These are phyloP conservation scores for Dromas ardeola DNA, from an alignment of 2,113 vertebrate genomes.

Conservation along the genomic window DNA sequence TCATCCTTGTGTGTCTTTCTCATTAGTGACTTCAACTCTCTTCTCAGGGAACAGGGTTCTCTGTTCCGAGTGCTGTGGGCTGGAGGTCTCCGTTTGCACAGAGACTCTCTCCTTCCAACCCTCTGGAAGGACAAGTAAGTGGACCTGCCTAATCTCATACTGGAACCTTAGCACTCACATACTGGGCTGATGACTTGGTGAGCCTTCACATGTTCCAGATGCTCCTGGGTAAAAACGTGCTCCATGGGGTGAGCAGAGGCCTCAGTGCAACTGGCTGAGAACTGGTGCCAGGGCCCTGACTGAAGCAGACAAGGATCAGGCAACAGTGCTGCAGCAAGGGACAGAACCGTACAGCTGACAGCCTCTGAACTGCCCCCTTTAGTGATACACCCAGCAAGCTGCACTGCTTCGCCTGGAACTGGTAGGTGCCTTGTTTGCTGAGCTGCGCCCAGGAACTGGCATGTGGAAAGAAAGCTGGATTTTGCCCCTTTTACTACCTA, in stretches of 20 bases:
- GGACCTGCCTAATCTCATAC: not conserved
- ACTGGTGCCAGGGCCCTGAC: not conserved
- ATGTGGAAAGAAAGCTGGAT: not conserved
- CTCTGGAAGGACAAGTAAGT: not conserved
- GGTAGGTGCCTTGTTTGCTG: not conserved
- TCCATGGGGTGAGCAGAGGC: not conserved
- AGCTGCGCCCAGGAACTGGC: not conserved
- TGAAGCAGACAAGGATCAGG: not conserved
- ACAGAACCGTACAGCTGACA: not conserved
- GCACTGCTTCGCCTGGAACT: not conserved
- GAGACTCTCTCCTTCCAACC: not conserved
- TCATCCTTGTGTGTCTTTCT: not conserved
- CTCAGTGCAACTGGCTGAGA: not conserved
- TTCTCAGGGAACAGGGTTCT: not conserved
- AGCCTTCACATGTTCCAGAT: not conserved
- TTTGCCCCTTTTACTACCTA: not conserved
- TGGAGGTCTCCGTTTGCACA: not conserved
- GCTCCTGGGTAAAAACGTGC: not conserved
- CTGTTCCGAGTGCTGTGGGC: not conserved
- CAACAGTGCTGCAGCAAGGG: not conserved
- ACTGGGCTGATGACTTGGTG: not conserved
- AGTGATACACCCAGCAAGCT: not conserved
- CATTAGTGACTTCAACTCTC: not conserved
- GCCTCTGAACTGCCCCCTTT: not conserved
- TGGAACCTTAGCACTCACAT: not conserved